These are phyloP conservation scores for Axinella damicornis DNA, from an alignment of 37 sponge, comb jelly and placozoan species.

Conservation along the genomic window DNA sequence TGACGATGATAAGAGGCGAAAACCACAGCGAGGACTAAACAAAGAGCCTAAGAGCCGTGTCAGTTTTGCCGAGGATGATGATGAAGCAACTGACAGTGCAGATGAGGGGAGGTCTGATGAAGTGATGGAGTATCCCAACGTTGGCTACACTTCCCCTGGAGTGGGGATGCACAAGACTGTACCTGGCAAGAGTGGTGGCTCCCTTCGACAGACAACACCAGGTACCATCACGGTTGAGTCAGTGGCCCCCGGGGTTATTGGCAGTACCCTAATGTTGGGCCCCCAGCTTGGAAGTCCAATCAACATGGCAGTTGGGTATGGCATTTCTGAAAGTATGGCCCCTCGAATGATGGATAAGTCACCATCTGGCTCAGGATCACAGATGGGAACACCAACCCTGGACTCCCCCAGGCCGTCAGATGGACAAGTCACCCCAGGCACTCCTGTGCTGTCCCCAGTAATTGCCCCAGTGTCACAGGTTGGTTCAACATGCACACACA, in stretches of 20 bases:
- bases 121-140: background rate
- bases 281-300: slow-evolving; percentile 4
- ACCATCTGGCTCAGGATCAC: background rate
- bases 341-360: background rate
- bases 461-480: background rate
- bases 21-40: background rate
- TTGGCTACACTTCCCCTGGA: background rate
- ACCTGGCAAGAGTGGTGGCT: background rate
- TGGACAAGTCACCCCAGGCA: background rate
- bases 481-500: no score
- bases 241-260: no score
- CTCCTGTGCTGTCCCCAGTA: slow-evolving; percentile 12
- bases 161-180: background rate
- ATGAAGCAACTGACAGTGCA: slow-evolving; percentile 70
- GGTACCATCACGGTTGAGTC: slow-evolving; percentile 3
- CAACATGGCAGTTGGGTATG: slow-evolving; percentile 55
- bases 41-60: slow-evolving; percentile 11
- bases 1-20: slow-evolving; percentile 25
- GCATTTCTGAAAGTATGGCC: slow-evolving; percentile 11
- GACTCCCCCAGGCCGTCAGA: slow-evolving; percentile 23
- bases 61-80: slow-evolving; percentile 26
- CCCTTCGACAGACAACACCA: no score
- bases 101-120: slow-evolving; percentile 40
- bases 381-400: slow-evolving; percentile 30
- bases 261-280: no score